These are phyloP conservation scores for Apodemia duryi DNA, from an alignment of 2,888 invertebrate species.

Conservation along the genomic window DNA sequence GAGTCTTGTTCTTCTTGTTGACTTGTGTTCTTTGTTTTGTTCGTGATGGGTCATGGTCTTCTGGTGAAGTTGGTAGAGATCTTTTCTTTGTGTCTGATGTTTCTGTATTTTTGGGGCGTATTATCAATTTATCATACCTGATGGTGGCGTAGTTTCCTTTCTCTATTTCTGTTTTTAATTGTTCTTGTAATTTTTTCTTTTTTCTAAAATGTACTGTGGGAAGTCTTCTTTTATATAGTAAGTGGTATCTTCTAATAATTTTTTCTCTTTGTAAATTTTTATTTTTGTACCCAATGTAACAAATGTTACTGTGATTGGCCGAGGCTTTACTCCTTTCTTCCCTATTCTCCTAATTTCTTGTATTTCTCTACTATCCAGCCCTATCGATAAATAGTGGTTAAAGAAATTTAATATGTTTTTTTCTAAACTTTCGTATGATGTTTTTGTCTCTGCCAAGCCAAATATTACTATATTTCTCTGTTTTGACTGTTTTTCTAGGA, in stretches of 20 bases:
- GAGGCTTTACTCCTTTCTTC: not conserved
- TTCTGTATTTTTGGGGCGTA: not conserved
- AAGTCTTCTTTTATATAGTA: constrained; percentile 17
- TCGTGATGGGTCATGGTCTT: not conserved
- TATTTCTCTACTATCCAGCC: not conserved
- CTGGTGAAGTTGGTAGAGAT: not conserved
- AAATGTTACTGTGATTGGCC: not conserved
- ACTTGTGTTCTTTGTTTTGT: constrained; percentile 18
- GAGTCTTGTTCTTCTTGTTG: constrained; percentile 21
- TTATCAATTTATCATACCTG: constrained; percentile 22
- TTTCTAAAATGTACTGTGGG: constrained; percentile 14
- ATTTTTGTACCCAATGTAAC: not conserved
- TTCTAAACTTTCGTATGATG: not conserved
- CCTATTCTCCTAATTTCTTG: not conserved
- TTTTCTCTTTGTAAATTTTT: not conserved
- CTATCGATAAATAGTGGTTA: not conserved
- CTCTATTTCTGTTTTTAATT: constrained; percentile 19
- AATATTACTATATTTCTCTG: constrained; percentile 19
- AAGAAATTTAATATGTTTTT: not conserved
- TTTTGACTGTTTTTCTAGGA: constrained; percentile 23
- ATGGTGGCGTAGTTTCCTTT: constrained; percentile 20
- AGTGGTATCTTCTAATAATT: constrained; percentile 1
- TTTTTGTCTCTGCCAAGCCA: not conserved
- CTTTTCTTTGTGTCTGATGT: constrained; percentile 18
- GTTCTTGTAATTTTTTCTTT: constrained; percentile 16